Evolutionary conservation across 2,113 vertebrate species (phyloP).

Genomic region (Phodopus roborovskii): DNA sequence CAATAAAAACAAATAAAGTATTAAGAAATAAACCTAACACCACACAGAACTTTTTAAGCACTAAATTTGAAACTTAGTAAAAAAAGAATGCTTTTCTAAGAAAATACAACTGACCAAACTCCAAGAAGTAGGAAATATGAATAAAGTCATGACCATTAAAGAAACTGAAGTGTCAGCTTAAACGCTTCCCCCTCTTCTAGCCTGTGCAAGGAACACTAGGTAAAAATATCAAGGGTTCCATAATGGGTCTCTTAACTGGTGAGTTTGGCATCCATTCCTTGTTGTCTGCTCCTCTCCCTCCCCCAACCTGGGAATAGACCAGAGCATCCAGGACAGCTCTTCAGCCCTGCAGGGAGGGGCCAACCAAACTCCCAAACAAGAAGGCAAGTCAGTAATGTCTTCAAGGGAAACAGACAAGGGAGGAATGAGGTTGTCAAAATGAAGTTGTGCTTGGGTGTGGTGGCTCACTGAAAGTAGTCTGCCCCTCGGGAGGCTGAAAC

Average conservation of each 20-base stretch:
- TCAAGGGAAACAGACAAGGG: not conserved
- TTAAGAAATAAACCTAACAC: not conserved
- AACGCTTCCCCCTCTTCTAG: not conserved
- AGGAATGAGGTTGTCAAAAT: not conserved
- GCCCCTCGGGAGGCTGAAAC: not conserved
- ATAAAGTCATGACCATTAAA: conserved; percentile 17
- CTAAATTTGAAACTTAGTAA: conserved; percentile 9
- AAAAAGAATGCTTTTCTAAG: conserved; percentile 34
- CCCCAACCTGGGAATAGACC: not conserved
- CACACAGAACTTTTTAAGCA: conserved; percentile 25
- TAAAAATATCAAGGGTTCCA: not conserved
- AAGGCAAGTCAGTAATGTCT: not conserved
- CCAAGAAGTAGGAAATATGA: not conserved
- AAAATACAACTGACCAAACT: conserved; percentile 6
- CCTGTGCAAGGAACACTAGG: not conserved
- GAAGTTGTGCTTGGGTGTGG: not conserved
- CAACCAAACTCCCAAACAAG: not conserved
- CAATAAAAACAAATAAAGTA: not conserved
- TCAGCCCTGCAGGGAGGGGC: not conserved
- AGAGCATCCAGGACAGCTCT: not conserved
- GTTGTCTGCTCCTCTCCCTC: not conserved
- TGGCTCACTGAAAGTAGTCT: no score
- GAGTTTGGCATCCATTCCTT: not conserved
- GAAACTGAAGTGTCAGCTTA: conserved; percentile 13
- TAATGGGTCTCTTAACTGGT: not conserved